Percentiles rank a stretch among this genome's conserved stretches.
These are phyloP conservation scores for Hippocampus abdominalis DNA, from an alignment of 2,113 vertebrate genomes.

Conservation along the genomic window DNA sequence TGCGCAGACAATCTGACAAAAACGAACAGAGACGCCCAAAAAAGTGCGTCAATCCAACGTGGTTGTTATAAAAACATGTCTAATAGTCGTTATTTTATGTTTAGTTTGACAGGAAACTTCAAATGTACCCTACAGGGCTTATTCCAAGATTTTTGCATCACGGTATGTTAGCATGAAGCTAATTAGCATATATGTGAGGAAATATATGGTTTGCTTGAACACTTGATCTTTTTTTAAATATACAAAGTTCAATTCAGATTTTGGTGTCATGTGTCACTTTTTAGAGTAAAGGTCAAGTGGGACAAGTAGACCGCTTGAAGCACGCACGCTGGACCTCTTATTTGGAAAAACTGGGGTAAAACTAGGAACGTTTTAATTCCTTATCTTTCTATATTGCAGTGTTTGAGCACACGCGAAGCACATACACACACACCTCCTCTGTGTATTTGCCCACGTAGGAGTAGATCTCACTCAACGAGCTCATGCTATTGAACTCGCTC, in stretches of 20 bases:
- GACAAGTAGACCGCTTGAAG: too few species aligned
- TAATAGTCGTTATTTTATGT: too few species aligned
- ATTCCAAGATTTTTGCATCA: too few species aligned
- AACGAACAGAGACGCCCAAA: conserved; percentile 26
- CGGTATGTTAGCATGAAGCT: background rate
- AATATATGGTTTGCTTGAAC: background rate
- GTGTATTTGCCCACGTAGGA: conserved; percentile 98
- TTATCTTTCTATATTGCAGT: too few species aligned
- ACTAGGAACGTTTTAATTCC: too few species aligned
- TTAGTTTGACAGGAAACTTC: too few species aligned
- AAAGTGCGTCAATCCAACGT: too few species aligned
- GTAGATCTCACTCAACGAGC: conserved; percentile 96
- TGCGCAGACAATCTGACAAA: conserved; percentile 84
- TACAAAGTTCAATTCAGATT: background rate
- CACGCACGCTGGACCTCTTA: too few species aligned
- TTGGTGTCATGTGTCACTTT: background rate
- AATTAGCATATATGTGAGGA: background rate
- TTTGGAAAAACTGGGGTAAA: too few species aligned
- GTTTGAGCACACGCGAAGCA: background rate
- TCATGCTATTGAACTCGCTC: conserved; percentile 98
- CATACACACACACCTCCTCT: conserved; percentile 82
- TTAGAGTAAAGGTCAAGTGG: background rate
- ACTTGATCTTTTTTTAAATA: background rate
- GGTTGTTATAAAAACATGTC: too few species aligned
- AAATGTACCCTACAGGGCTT: too few species aligned